Evolutionary conservation across 1,140 invertebrate species (phyloP), one percentile per base, ranked within the genome.

Genomic region (Pollicipes pollicipes): DNA sequence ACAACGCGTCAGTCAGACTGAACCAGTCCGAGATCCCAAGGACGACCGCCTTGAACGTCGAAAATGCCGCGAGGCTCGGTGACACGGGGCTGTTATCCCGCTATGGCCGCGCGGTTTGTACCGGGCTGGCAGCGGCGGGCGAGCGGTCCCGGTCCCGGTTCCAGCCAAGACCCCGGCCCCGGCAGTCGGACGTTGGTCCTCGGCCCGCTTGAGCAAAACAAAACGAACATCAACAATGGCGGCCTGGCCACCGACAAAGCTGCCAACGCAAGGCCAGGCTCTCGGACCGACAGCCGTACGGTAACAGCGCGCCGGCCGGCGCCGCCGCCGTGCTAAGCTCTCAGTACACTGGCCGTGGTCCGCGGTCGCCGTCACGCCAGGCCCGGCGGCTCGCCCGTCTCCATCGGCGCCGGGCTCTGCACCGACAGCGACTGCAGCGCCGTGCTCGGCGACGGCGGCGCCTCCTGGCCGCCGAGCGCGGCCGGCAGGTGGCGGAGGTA

Each of bases 391-490:
- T 58, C 45, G 8, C 45, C 74, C 75, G 70, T 74, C 58, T 31
- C 45, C 32, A 58, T 69, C n/a, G 75, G 75, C 71, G 76, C 69
- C n/a, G 76, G 76, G 45, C 76, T 76, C 67, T 77, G 74, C 37
- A 77, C 76, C 24, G 76, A 77, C n/a, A 77, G 75, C 30, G 75
- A 72, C 45, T 73, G 73, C 24, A 77, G 63, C 58, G 74, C 73
- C 4, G 75, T 70, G 10, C 73, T 75, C 13, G 76, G 76, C 16
- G 76, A 77, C 66, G 73, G 68, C 21, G 73, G 75, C 28, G 71
- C 63, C n/a, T 70, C 74, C 24, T 75, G 74, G 68, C 74, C 75
- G 21, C 74, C 75, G 69, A 76, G 13, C 45, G 17, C 21, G 74
- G 71, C 75, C 74, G 30, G 74, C 74, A 66, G 74, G 73, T 64